Evolutionary conservation across 2,113 vertebrate genomes (phyloP), one percentile per base, ranked within the genome.

Genomic region (Lagopus muta): DNA sequence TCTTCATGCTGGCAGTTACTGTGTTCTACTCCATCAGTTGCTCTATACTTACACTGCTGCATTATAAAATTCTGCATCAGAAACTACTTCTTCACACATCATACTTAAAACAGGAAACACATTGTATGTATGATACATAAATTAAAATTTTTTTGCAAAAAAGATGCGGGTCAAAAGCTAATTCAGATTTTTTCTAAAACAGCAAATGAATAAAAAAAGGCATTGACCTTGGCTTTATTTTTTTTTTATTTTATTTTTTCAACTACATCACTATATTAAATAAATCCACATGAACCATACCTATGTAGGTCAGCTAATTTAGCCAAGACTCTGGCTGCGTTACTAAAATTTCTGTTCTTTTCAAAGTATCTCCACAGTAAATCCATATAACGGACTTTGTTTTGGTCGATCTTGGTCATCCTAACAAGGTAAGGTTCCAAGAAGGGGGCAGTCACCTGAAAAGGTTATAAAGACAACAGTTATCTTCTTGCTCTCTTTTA

Each of bases 281-380:
- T 0, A 80, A 21, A 36, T 78, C 7, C 14, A 66, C 2, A n/a
- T 34, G 79, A 57, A 69, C 36, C 93, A 34, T 97, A 99, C 99
- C 99, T 99, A 90, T 98, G 99, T 98, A 99, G 98, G 94, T 99
- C 99, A 38, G 99, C 98, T 25, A 99, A 89, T 32, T 98, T 98
- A 43, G 99, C 99, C 67, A 99, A 96, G 5, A 99, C 98, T 20
- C 99, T 98, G 34, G 99, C 99, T 10, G 99, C 99, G 80, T 98
- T 99, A 95, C 98, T 98, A 83, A 99, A 99, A 96, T 97, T 99
- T 66, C 99, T 98, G 90, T 98, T 99, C 97, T 99, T 99, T 96
- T 99, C 99, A 20, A 99, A 99, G 94, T 99, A 99, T 86, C 99
- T 97, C 99, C 99, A 99, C 28, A 99, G 95, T 73, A 99, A 98